A percentile compares a stretch with the other conserved stretches of the same genome.
phyloP scores from a whole-genome alignment of 1,140 invertebrate genomes.

The Drosophila mojavensis region DNA sequence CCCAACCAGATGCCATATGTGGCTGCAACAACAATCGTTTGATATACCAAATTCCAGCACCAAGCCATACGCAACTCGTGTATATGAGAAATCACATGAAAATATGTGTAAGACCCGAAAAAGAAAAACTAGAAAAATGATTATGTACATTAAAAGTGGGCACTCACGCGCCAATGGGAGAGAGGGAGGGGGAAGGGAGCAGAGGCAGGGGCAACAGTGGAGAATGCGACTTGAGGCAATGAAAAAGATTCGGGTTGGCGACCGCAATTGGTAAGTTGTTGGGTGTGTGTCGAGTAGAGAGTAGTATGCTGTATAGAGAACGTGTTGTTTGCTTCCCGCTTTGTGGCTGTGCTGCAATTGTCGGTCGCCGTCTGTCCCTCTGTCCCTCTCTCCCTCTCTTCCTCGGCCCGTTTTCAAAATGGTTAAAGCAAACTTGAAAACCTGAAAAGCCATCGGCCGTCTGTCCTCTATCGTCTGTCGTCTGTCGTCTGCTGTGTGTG shows the following conservation, averaged over 20 bases:
- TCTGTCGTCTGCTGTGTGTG: slow-evolving; percentile 21
- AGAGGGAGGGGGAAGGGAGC: not conserved
- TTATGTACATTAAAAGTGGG: slow-evolving; percentile 74
- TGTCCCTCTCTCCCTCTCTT: not conserved
- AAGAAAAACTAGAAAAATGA: slow-evolving; percentile 59
- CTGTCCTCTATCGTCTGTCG: slow-evolving; percentile 14
- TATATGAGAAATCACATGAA: slow-evolving; percentile 49
- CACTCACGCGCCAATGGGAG: slow-evolving; percentile 64
- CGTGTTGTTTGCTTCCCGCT: slow-evolving; percentile 71
- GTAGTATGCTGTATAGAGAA: slow-evolving; percentile 44
- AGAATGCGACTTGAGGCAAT: slow-evolving; percentile 9
- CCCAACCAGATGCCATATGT: slow-evolving; percentile 31
- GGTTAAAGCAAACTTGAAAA: slow-evolving; percentile 63
- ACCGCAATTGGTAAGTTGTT: slow-evolving; percentile 57
- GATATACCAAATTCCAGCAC: slow-evolving; percentile 18
- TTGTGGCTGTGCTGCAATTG: slow-evolving; percentile 66
- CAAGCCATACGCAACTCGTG: not conserved
- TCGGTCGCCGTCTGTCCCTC: slow-evolving; percentile 21
- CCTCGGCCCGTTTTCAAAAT: slow-evolving; percentile 11
- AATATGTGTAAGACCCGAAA: slow-evolving; percentile 51
- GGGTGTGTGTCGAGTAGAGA: slow-evolving; percentile 24
- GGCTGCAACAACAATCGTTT: slow-evolving; percentile 27
- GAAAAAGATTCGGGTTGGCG: slow-evolving; percentile 41
- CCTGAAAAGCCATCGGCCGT: slow-evolving; percentile 32
- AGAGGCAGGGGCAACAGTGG: slow-evolving; percentile 6